Evolutionary conservation across 2,797 vertebrate species (phyloP).

Genomic region (Kryptolebias ocellatus): DNA sequence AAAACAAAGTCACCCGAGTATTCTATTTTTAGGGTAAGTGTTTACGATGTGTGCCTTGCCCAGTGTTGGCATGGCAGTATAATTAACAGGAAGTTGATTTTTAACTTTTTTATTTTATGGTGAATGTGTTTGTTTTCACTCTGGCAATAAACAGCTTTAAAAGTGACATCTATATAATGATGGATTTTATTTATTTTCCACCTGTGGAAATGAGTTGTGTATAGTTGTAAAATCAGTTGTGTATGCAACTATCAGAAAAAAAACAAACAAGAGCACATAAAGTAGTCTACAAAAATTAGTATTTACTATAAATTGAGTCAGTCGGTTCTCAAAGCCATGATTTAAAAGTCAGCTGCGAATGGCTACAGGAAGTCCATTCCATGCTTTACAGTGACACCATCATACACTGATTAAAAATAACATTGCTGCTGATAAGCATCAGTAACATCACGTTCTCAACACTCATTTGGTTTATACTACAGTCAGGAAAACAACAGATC

Average conservation of each 20-base stretch:
- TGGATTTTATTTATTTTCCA: conserved; percentile 10
- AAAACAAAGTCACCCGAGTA: not conserved
- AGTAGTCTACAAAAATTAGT: conserved; percentile 68
- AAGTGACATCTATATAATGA: conserved; percentile 17
- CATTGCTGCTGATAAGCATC: conserved; percentile 39
- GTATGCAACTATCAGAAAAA: not conserved
- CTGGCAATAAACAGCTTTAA: conserved; percentile 58
- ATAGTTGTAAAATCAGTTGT: not conserved
- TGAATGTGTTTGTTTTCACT: conserved; percentile 43
- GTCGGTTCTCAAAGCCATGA: conserved; percentile 46
- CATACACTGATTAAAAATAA: conserved; percentile 34
- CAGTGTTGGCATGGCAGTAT: conserved; percentile 33
- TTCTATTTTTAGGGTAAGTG: conserved; percentile 23
- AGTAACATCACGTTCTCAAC: conserved; percentile 44
- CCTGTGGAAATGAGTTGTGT: not conserved
- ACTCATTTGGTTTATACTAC: conserved; percentile 41
- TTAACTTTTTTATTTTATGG: conserved; percentile 19
- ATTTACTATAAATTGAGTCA: conserved; percentile 74
- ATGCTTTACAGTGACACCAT: conserved; percentile 46
- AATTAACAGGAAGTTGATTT: conserved; percentile 25
- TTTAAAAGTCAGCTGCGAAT: conserved; percentile 39
- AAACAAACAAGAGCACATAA: conserved; percentile 13
- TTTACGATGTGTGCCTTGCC: conserved; percentile 60
- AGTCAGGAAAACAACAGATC: conserved; percentile 37
- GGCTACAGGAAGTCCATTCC: conserved; percentile 36